phyloP scores from a whole-genome alignment of 2,113 vertebrate genomes.

The Arvicanthis niloticus region DNA sequence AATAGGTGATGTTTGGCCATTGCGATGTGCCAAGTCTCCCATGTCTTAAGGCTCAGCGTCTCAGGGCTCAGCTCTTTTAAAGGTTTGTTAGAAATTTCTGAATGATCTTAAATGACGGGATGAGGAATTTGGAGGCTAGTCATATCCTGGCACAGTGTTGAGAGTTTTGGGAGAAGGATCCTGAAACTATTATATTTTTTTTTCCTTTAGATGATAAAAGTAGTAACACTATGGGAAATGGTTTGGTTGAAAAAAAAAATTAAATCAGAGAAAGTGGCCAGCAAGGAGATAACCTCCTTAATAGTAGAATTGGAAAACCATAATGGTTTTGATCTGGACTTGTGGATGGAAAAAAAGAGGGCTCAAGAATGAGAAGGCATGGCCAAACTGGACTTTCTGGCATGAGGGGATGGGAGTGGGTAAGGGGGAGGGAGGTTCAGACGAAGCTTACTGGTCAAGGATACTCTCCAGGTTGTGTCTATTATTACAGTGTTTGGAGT shows the following conservation, averaged over 20 bases:
- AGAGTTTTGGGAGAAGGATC: background rate
- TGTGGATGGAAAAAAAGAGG: background rate
- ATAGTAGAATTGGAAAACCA: background rate
- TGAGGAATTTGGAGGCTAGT: background rate
- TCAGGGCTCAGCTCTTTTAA: background rate
- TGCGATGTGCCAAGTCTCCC: background rate
- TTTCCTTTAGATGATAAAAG: background rate
- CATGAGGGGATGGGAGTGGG: background rate
- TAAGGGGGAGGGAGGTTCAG: background rate
- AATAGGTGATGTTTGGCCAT: background rate
- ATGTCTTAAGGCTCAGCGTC: no score
- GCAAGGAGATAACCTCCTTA: background rate
- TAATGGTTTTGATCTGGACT: background rate
- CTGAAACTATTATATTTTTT: background rate
- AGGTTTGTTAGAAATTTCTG: background rate
- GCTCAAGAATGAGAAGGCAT: background rate
- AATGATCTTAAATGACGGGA: background rate
- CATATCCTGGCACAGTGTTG: background rate
- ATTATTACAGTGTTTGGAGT: background rate
- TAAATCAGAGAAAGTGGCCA: background rate
- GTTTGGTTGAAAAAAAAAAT: background rate
- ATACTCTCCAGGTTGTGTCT: background rate
- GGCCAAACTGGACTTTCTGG: background rate
- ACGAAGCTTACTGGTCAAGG: background rate
- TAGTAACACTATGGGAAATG: background rate